Base-by-base conservation (phyloP, 1,140 invertebrate genomes). In the Batillaria attramentaria region DNA sequence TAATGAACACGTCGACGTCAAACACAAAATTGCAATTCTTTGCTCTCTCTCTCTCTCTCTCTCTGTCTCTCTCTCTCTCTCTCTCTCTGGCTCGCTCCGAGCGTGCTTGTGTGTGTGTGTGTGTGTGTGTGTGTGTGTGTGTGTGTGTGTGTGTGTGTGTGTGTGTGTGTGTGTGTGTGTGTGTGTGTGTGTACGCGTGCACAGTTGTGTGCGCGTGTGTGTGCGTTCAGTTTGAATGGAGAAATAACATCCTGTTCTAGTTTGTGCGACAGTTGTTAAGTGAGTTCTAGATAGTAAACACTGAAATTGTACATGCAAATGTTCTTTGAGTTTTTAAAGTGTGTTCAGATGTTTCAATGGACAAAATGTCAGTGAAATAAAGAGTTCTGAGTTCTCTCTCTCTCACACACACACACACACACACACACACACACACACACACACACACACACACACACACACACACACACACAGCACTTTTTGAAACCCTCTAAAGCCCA, bases 1-100 rank as follows among this genome's bases (percentile, higher is more conserved):
- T n/a, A n/a, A n/a, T n/a, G n/a, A n/a, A n/a, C n/a, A n/a, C n/a
- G n/a, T n/a, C n/a, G n/a, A n/a, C n/a, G n/a, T n/a, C n/a, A n/a
- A n/a, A n/a, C n/a, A n/a, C n/a, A n/a, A n/a, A n/a, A n/a, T n/a
- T n/a, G n/a, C n/a, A n/a, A n/a, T 66, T 28, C 28, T 28, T 66
- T 28, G 10, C 62, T 66, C 62, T 66, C 62, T 66, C 62, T 66
- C 33, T 66, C 62, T 66, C 62, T 66, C 62, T 66, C 62, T 66
- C 62, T 66, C 62, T 66, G 10, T 66, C 62, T 66, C 62, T 66
- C 62, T 66, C 62, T 66, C 62, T 66, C 62, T 66, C 62, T 66
- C 62, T 66, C 62, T 66, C 62, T 66, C 62, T 66, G 10, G 10
- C 62, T 66, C 62, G 10, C 62, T 66, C 62, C 28, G 10, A 13